Percentiles rank a stretch among this genome's conserved stretches.
phyloP scores from a whole-genome alignment of 2,797 vertebrate genomes.

The Oreochromis mossambicus region DNA sequence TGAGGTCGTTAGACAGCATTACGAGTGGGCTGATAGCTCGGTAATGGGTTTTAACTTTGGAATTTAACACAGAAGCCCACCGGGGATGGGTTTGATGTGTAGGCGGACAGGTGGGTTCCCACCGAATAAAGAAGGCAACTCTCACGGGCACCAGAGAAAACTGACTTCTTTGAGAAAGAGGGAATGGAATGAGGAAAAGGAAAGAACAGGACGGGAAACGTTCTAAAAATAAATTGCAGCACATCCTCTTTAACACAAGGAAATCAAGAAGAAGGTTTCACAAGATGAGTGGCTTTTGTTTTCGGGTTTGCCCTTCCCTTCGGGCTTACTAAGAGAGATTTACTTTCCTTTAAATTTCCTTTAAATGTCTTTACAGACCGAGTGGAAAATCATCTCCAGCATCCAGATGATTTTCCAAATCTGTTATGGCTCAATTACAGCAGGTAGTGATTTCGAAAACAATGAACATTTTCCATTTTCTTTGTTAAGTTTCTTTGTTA shows the following conservation, averaged over 20 bases:
- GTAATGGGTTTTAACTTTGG: conserved; percentile 96
- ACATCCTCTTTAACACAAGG: conserved; percentile 58
- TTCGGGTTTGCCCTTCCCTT: conserved; percentile 20
- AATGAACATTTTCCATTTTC: conserved; percentile 37
- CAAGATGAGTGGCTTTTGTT: conserved; percentile 60
- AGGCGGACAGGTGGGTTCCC: conserved; percentile 81
- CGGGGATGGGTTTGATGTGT: conserved; percentile 81
- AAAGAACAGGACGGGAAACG: conserved; percentile 29
- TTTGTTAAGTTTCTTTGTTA: conserved; percentile 40
- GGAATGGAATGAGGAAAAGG: conserved; percentile 18
- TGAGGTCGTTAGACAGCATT: conserved; percentile 93
- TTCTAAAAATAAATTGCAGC: conserved; percentile 71
- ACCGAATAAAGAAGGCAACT: conserved; percentile 64
- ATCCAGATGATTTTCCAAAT: conserved; percentile 37
- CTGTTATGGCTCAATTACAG: conserved; percentile 3
- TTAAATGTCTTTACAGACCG: background rate
- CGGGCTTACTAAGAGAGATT: background rate
- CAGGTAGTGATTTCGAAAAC: conserved; percentile 45
- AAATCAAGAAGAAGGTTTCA: conserved; percentile 42
- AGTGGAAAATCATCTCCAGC: conserved; percentile 25
- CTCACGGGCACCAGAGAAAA: conserved; percentile 30
- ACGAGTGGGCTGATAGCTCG: conserved; percentile 85
- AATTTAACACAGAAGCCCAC: conserved; percentile 85
- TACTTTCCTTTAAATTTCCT: background rate
- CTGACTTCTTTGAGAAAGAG: conserved; percentile 29